Evolutionary conservation across 1,140 invertebrate genomes (phyloP), one percentile per base, ranked within the genome.

Genomic region (Parapsyche elsis): DNA sequence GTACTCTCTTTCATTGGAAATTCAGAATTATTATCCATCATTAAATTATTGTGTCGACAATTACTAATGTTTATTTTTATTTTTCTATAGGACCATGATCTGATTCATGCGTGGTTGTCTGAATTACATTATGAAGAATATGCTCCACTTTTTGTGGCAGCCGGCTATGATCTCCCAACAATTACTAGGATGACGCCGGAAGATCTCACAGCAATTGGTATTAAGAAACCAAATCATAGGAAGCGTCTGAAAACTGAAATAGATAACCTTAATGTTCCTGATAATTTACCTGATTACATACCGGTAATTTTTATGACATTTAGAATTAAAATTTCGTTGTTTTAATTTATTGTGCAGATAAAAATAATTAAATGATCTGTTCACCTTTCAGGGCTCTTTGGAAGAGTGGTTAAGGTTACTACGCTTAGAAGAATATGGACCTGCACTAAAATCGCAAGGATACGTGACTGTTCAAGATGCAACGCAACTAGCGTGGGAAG

Each of bases 111-210:
- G 78, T 99, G 98, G 97, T 89, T 99, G 84, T 92, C 95, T 49
- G 97, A 98, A 85, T 91, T 99, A 49, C 95, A 97, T 85, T 97
- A 98, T 89, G 97, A 98, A 86, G 96, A 99, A 86, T 99, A 99
- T 88, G 96, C 96, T 82, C 92, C 94, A 45, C 91, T 98, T 23
- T 99, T 99, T 88, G 92, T 97, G 67, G 92, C 95, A 21, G 97
- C 98, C 53, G 98, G 98, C 45, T 99, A 99, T 87, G 98, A 99
- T 90, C 93, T 99, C 90, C 94, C 96, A 21, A 99, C 98, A 0
- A 98, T 99, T 84, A 96, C 96, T 24, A 91, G 97, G 80, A 99
- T 99, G 97, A 99, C 98, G 19, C 98, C 98, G 0, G 98, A 99
- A 89, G 97, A 95, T 89, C 90, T 94, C 83, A 95, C 94, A 7